A percentile compares a stretch with the other conserved stretches of the same genome.
Evolutionary conservation across 2,888 invertebrate genomes (phyloP).

Genomic region (Lottia scabra): DNA sequence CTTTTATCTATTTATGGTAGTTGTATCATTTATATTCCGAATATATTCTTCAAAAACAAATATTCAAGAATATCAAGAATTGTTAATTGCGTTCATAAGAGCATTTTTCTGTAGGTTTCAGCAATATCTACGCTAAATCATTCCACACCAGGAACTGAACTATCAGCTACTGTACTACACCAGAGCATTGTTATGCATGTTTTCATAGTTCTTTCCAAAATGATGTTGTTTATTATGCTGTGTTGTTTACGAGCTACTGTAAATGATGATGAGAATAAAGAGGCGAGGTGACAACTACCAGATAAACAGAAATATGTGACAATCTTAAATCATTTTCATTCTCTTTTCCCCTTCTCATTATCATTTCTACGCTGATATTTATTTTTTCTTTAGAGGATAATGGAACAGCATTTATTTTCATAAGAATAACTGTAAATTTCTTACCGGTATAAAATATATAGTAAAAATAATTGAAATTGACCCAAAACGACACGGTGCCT

Average conservation of each 20-base stretch:
- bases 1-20: too few relatives aligned
- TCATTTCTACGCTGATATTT: not conserved
- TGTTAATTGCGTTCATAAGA: too few relatives aligned
- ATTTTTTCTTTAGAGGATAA: not conserved
- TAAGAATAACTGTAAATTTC: slow-evolving; percentile 7
- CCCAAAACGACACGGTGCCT: not conserved
- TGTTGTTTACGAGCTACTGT: not conserved
- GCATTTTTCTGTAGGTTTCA: too few relatives aligned
- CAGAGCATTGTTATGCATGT: too few relatives aligned
- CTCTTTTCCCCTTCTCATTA: not conserved
- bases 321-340: slow-evolving; percentile 1
- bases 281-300: not conserved
- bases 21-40: too few relatives aligned
- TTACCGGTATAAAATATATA: not conserved
- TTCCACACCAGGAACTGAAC: too few relatives aligned
- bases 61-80: too few relatives aligned
- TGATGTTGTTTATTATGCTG: too few relatives aligned
- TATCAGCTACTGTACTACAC: too few relatives aligned
- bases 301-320: not conserved
- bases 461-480: not conserved
- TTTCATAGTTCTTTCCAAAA: too few relatives aligned
- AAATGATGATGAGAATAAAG: not conserved
- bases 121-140: too few relatives aligned
- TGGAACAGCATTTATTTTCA: not conserved
- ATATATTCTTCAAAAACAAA: too few relatives aligned